phyloP scores from a whole-genome alignment of 2,888 invertebrate genomes.

The Lasioglossum morio region DNA sequence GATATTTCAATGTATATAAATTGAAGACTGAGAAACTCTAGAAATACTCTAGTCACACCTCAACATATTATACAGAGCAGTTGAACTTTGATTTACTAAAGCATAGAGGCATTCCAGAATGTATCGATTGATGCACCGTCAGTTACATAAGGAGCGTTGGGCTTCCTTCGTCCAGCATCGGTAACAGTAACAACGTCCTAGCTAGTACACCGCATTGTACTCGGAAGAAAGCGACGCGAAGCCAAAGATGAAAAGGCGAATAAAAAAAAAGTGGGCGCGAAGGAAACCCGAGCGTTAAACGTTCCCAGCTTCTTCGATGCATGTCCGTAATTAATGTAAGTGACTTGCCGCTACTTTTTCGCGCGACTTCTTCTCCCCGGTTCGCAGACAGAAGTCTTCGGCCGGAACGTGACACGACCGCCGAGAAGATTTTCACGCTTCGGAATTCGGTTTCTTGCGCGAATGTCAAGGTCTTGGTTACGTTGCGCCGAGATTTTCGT shows the following conservation, averaged over 20 bases:
- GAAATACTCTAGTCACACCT: too few relatives aligned
- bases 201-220: background rate
- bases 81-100: background rate
- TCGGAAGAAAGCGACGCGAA: background rate
- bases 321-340: conserved; percentile 57
- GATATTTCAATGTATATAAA: background rate
- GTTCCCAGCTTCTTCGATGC: conserved; percentile 40
- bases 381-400: conserved; percentile 15
- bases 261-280: conserved; percentile 14
- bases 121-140: background rate
- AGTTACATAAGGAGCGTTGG: background rate
- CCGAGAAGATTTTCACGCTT: conserved; percentile 42
- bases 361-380: conserved; percentile 3
- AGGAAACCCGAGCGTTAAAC: background rate
- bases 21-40: background rate
- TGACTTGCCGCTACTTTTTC: conserved; percentile 46
- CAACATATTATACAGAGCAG: background rate
- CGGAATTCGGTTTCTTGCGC: conserved; percentile 40
- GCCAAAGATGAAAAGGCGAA: background rate
- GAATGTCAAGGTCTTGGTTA: conserved; percentile 68
- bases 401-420: conserved; percentile 12
- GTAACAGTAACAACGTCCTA: conserved; percentile 17
- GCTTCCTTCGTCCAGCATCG: background rate
- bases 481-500: conserved; percentile 40
- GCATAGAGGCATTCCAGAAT: background rate